Evolutionary conservation across 2,113 vertebrate species (phyloP), one percentile per base, ranked within the genome.

Genomic region (Ctenodactylus gundi): DNA sequence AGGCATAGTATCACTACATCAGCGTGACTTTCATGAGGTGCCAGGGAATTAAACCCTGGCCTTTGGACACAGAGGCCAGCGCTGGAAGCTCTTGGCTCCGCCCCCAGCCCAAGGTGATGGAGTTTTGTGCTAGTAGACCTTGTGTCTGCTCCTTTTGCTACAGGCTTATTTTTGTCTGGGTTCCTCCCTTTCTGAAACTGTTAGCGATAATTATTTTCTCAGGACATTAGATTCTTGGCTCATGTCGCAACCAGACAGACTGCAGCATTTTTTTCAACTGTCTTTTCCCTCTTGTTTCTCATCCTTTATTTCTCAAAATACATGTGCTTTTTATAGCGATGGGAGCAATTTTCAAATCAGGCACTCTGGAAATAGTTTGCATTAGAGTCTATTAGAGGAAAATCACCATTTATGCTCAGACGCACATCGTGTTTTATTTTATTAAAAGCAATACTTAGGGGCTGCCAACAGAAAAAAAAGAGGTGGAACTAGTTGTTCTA

Each of bases 301-400:
- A 95, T 95, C 78, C 97, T 95, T 94, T 85, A 95, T 94, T 96
- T 97, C 97, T 97, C 95, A 96, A 94, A 95, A 96, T 96, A 94
- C 91, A 81, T 62, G 44, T 91, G 78, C 89, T 97, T 97, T 96
- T 97, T 95, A 95, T 96, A 95, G 96, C 73, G 55, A 44, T 62
- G 93, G 93, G 91, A 96, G 88, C 82, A 77, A 91, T 96, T 95
- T 96, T 90, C 93, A 95, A 90, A 95, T 92, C 39, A 93, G 87
- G 62, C 86, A 49, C 70, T 90, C 82, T 49, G 85, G 92, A 95
- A 97, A 96, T 95, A 97, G 96, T 82, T 60, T 73, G 91, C 58
- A 95, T 96, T 85, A 82, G 88, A 97, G 95, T 90, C 46, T 87
- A 87, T 97, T 95, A 85, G 96, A 91, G 76, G 92, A 73, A 93